phyloP scores from a whole-genome alignment of 2,797 vertebrate genomes.

The Gorsachius magnificus region DNA sequence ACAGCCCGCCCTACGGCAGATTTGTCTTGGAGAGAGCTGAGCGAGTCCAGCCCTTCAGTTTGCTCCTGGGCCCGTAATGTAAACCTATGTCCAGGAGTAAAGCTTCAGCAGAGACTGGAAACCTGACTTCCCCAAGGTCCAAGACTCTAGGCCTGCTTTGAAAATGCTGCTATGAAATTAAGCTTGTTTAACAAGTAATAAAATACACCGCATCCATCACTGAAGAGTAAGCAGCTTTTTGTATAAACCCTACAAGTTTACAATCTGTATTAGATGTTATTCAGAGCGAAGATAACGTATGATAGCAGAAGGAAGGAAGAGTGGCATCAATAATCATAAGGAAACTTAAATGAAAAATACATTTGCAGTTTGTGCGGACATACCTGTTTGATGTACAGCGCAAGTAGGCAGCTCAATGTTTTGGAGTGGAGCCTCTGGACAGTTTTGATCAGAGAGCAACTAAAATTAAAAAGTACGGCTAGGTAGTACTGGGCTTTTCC shows the following conservation, averaged over 20 bases:
- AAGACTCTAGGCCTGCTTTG: neutral
- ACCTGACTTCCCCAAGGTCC: neutral
- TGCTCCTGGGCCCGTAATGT: neutral
- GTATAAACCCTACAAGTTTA: neutral
- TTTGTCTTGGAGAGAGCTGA: fast-evolving
- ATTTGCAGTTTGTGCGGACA: neutral
- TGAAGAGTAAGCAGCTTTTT: neutral
- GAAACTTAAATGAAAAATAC: neutral
- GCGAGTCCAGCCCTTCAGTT: neutral
- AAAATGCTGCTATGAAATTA: neutral
- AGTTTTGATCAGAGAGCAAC: neutral
- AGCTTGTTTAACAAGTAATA: neutral
- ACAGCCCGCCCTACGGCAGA: neutral
- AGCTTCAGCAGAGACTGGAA: neutral
- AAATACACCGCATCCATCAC: neutral
- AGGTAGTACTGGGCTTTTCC: neutral
- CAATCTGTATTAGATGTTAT: too few species aligned
- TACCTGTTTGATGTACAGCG: too few species aligned
- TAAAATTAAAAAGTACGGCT: neutral
- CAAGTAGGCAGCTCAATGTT: neutral
- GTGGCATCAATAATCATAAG: neutral
- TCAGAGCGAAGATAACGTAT: neutral
- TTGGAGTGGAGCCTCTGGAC: neutral
- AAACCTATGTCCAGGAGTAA: fast-evolving
- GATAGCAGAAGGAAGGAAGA: neutral